These are phyloP conservation scores for Heliconius hortense DNA, from an alignment of 2,888 invertebrate species.

Conservation along the genomic window DNA sequence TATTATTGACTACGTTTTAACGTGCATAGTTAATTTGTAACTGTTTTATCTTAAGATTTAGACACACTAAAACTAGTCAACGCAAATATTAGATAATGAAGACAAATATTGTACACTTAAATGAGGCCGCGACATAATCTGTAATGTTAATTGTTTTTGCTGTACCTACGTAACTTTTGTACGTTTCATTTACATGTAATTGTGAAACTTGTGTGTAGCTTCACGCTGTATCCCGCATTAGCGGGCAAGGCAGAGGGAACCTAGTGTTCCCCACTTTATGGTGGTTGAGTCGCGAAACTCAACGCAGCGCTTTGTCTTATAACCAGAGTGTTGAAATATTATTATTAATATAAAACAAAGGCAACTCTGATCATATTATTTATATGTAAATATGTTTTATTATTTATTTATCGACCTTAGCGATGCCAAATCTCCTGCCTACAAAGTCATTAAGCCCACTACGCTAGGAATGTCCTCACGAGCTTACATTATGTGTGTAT, in stretches of 20 bases:
- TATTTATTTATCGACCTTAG: slow-evolving; percentile 10
- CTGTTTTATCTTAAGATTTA: neutral
- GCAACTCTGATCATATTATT: neutral
- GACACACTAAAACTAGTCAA: neutral
- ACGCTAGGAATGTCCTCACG: slow-evolving; percentile 9
- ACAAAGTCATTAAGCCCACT: slow-evolving; percentile 18
- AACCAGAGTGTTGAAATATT: neutral
- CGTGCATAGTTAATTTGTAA: neutral
- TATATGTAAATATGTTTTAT: neutral
- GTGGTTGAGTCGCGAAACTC: neutral
- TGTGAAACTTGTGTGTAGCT: neutral
- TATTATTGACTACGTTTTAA: neutral
- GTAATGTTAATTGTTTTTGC: slow-evolving; percentile 15
- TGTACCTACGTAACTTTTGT: neutral
- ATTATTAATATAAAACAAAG: neutral
- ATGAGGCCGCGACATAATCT: slow-evolving; percentile 14
- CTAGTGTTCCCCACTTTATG: neutral
- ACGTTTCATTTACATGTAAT: neutral
- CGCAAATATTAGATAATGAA: slow-evolving; percentile 10
- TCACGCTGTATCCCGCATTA: neutral
- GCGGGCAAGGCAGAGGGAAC: neutral
- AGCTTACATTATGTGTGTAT: slow-evolving; percentile 11
- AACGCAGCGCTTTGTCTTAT: neutral
- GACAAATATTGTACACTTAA: neutral
- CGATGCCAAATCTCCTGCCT: neutral